Base-by-base conservation (phyloP, 2,888 invertebrate species). In the Lithophane semibrunnea region DNA sequence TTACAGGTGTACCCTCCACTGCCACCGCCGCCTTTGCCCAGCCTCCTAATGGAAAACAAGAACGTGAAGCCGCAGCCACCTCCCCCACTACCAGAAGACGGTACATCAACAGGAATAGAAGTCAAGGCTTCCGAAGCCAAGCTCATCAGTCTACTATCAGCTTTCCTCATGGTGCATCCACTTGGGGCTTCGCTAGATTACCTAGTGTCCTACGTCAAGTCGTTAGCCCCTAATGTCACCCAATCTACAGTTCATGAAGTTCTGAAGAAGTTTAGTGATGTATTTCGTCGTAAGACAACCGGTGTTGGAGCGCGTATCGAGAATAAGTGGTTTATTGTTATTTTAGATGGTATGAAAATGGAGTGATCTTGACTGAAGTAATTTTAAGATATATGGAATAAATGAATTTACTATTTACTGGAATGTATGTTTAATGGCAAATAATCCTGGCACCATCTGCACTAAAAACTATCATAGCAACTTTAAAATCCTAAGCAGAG, bases 151-250 rank as follows among this genome's bases (percentile, higher is more conserved):
- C 90, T 95, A n/a, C 77, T 96, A 44, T 94, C 95, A 10, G 93
- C 95, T 2, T 95, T 95, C 90, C 92, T 95, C 1, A 90, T 95
- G 89, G 94, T 94, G 0, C 95, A 95, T 75, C 95, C 95, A 0
- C 86, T 94, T 0, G 95, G 95, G 0, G 95, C 94, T 0, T 93
- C 93, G 0, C 60, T 94, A 21, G 95, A 95, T 73, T 94, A 95
- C 73, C 88, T 95, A 0, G 91, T 93, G 0, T 94, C 94, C 0
- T 95, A 96, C 63, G 92, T 95, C 0, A 91, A 91, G 71, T 94
- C 94, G 10, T 91, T 96, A 88, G 86, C 91, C 0, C 94, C 94
- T 0, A 88, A 88, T 66, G 90, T 92, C 0, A 91, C 91, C 0
- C 95, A 94, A 49, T 85, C 90, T 0, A 81, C 88, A 0, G 93